Conservation (phyloP, 1,140 invertebrate species). For the Elysia chlorotica region DNA sequence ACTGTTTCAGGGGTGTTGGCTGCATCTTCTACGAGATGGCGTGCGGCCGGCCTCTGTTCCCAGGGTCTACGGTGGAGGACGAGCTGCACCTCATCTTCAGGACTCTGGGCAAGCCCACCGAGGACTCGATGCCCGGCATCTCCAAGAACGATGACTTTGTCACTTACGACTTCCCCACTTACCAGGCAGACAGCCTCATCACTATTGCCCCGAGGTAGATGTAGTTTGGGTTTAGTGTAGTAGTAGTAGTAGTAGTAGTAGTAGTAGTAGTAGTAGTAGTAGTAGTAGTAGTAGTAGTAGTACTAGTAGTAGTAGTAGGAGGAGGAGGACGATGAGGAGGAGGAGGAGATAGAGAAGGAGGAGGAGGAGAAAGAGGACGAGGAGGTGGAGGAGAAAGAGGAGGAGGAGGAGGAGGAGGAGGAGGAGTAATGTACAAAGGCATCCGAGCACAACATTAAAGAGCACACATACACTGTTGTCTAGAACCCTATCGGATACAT, state of each 20-base stretch:
- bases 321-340: background rate
- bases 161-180: conserved; percentile 64
- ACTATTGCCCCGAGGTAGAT: conserved; percentile 66
- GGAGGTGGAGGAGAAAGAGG: background rate
- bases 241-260: background rate
- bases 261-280: background rate
- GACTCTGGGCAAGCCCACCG: conserved; percentile 64
- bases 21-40: conserved; percentile 79
- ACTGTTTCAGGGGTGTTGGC: conserved; percentile 76
- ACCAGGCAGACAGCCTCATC: conserved; percentile 65
- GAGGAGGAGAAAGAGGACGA: background rate
- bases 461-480: too few relatives aligned
- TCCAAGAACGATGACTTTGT: conserved; percentile 64
- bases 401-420: background rate
- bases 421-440: too few relatives aligned
- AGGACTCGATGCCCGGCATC: conserved; percentile 66
- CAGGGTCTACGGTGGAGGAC: conserved; percentile 72
- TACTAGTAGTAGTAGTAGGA: background rate
- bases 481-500: too few relatives aligned
- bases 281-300: background rate
- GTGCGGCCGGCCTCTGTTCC: conserved; percentile 72
- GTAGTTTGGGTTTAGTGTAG: background rate
- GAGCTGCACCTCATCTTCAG: conserved; percentile 66
- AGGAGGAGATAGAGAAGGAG: background rate
- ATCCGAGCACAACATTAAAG: too few relatives aligned